Evolutionary conservation across 2,797 vertebrate species (phyloP).

Genomic region (Sebastes variabilis): DNA sequence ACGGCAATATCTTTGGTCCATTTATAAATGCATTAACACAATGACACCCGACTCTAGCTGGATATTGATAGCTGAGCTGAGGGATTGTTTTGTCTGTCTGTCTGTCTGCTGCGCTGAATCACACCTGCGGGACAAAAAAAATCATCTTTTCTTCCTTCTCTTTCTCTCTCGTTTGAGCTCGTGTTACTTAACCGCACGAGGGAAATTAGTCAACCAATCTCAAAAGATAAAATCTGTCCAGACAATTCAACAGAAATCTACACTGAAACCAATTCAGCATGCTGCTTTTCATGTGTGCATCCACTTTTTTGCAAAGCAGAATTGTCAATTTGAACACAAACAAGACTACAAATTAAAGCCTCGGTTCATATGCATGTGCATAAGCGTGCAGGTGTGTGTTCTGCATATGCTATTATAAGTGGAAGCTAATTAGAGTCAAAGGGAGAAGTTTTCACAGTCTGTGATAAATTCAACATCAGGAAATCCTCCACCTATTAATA

Average conservation of each 20-base stretch:
- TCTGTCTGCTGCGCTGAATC: slow-evolving; percentile 54
- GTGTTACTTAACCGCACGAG: slow-evolving; percentile 18
- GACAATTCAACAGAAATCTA: not conserved
- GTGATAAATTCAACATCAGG: slow-evolving; percentile 79
- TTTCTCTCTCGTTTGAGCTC: slow-evolving; percentile 19
- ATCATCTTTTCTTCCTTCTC: not conserved
- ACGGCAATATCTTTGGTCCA: slow-evolving; percentile 73
- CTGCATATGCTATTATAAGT: slow-evolving; percentile 38
- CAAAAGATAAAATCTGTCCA: slow-evolving; percentile 18
- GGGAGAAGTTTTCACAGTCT: slow-evolving; percentile 72
- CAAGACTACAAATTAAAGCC: not conserved
- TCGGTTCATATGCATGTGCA: slow-evolving; percentile 21
- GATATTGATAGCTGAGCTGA: slow-evolving; percentile 64
- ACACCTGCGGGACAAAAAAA: slow-evolving; percentile 19
- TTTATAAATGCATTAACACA: slow-evolving; percentile 83
- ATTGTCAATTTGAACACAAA: not conserved
- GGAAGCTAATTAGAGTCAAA: slow-evolving; percentile 70
- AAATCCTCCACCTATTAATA: slow-evolving; percentile 82
- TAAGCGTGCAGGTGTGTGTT: slow-evolving; percentile 32
- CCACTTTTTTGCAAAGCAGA: not conserved
- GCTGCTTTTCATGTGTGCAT: not conserved
- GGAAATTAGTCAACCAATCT: slow-evolving; percentile 27
- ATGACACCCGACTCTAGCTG: slow-evolving; percentile 69
- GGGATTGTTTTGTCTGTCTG: slow-evolving; percentile 45
- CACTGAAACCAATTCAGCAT: not conserved